Conservation (phyloP, 2,113 vertebrate genomes). For the Cyanoramphus novaezelandiae region DNA sequence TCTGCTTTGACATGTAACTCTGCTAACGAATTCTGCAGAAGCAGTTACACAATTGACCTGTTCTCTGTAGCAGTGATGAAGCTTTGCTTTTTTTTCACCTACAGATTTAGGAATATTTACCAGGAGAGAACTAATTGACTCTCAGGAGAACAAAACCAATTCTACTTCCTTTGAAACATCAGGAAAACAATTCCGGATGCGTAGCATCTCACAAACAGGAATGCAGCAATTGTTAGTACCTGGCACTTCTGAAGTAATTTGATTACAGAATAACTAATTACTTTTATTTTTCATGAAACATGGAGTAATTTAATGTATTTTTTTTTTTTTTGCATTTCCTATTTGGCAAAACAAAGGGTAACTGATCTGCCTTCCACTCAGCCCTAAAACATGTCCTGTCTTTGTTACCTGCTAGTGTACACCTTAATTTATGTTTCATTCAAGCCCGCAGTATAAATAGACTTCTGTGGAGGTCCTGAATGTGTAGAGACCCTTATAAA, state of each 20-base stretch:
- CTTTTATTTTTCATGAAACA: background rate
- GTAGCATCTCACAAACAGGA: background rate
- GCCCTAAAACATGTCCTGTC: background rate
- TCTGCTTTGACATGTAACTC: background rate
- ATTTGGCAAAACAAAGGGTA: background rate
- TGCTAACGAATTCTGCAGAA: background rate
- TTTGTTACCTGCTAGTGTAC: background rate
- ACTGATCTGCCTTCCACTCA: background rate
- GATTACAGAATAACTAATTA: background rate
- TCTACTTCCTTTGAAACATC: background rate
- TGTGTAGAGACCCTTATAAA: background rate
- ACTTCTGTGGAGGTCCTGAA: background rate
- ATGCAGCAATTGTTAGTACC: background rate
- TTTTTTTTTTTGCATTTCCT: background rate
- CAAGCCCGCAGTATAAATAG: background rate
- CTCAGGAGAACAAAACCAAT: slow-evolving; percentile 22
- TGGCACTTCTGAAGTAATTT: background rate
- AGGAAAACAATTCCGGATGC: background rate
- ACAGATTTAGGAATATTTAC: slow-evolving; percentile 39
- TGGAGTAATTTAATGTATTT: background rate
- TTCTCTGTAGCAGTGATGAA: background rate
- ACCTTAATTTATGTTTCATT: background rate
- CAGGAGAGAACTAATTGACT: slow-evolving; percentile 5
- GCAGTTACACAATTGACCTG: background rate
- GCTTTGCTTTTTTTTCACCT: background rate